Base-by-base conservation (phyloP, 2,113 vertebrate genomes). In the Phaetusa simplex region DNA sequence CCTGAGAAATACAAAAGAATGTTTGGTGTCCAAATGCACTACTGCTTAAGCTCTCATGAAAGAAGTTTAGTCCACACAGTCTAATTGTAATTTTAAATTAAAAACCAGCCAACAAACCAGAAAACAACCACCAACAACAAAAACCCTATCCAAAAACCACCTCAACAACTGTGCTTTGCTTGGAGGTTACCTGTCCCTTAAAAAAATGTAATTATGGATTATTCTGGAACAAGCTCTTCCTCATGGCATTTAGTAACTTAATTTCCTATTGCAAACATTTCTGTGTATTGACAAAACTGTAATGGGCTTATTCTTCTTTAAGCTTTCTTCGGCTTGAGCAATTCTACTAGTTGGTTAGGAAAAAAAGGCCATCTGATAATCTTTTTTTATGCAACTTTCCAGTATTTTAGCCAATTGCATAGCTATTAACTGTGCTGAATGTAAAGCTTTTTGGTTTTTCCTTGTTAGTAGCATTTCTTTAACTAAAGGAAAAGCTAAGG, bases 71-170 rank as follows among this genome's bases (percentile, higher is more conserved):
- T 94, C 43, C 58, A 69, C 42, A 53, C 12, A 86, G 58, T 34
- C 50, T 64, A 84, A n/a, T 66, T 5, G 32, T 53, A 42, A 62
- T 65, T 72, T 58, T 42, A 90, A 91, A 84, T 86, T 66, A 62
- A 95, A 91, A 89, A 20, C 1, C 21, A 88, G 50, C 5, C 16
- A 69, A 58, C 9, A 7, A 47, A 69, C 6, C 23, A 43, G 59
- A 56, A 72, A 36, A 16, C 5, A 38, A 2, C 34, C 18, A 72
- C 24, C 38, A 29, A 0, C 14, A 38, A 0, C 12, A 77, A 80
- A 59, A 66, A 16, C 9, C 14, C 29, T n/a, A 32, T 23, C 8
- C 29, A 42, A 79, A 90, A 72, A 19, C 16, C 4, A 49, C 14
- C 42, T 56, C 38, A 70, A 24, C 53, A 43, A 23, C 45, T 9